Evolutionary conservation across 2,113 vertebrate species (phyloP).

Genomic region (Elephantulus edwardii): DNA sequence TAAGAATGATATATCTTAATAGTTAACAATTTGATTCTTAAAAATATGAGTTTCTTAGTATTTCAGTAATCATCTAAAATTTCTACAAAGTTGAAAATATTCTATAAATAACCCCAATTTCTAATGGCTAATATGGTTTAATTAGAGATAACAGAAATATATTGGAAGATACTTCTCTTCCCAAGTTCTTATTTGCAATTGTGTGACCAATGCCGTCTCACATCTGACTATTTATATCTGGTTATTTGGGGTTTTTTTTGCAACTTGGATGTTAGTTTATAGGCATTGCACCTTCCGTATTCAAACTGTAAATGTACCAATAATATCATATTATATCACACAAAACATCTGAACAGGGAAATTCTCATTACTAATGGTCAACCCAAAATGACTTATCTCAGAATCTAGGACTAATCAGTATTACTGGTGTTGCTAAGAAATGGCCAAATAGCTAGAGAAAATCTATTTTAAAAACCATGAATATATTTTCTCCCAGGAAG

Average conservation of each 20-base stretch:
- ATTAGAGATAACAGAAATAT: neutral
- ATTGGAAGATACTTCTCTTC: neutral
- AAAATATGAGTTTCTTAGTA: slow-evolving; percentile 53
- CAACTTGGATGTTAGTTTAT: neutral
- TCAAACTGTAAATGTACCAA: neutral
- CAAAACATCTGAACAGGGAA: neutral
- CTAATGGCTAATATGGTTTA: slow-evolving; percentile 16
- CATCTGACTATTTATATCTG: neutral
- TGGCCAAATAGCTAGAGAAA: slow-evolving; percentile 36
- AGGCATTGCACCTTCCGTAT: neutral
- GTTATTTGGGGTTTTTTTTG: too few species aligned
- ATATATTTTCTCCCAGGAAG: slow-evolving; percentile 60
- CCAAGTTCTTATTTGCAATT: too few species aligned
- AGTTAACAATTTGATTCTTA: neutral
- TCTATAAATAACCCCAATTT: slow-evolving; percentile 3
- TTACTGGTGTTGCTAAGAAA: slow-evolving; percentile 57
- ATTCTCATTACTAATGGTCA: neutral
- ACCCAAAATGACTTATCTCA: slow-evolving; percentile 35
- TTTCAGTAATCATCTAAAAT: neutral
- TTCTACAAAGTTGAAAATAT: neutral
- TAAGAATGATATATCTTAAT: neutral
- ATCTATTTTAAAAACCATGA: slow-evolving; percentile 37
- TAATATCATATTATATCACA: neutral
- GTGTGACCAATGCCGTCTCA: neutral
- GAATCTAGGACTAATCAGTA: neutral